Percentiles rank a stretch among this genome's conserved stretches.
Evolutionary conservation across 2,113 vertebrate species (phyloP).

Genomic region (Channa argus): DNA sequence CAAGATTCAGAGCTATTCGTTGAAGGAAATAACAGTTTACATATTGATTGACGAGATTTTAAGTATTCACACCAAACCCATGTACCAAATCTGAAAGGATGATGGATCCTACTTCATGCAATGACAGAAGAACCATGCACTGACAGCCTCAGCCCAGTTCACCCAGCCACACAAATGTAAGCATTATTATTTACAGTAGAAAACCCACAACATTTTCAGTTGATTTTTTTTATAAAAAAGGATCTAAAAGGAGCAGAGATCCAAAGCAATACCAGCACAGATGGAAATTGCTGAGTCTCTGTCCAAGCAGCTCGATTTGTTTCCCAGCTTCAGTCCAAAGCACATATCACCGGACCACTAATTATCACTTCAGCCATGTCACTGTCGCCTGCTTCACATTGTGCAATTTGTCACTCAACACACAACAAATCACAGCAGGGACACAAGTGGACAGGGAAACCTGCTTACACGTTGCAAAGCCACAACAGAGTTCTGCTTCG

Average conservation of each 20-base stretch:
- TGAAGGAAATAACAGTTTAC: neutral
- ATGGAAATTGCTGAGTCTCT: slow-evolving; percentile 20
- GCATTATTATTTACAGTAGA: neutral
- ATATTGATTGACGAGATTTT: neutral
- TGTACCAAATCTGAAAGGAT: slow-evolving; percentile 21
- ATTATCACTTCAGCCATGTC: slow-evolving; percentile 58
- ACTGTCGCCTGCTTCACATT: slow-evolving; percentile 44
- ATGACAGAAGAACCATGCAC: slow-evolving; percentile 56
- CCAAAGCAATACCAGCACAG: slow-evolving; percentile 54
- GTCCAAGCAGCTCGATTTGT: slow-evolving; percentile 51
- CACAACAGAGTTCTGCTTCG: slow-evolving; percentile 48
- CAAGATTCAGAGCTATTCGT: neutral
- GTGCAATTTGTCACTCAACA: slow-evolving; percentile 64
- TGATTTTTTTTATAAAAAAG: no score
- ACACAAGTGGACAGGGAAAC: slow-evolving; percentile 62
- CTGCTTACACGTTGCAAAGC: slow-evolving; percentile 65
- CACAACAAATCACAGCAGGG: slow-evolving; percentile 70
- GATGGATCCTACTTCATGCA: slow-evolving; percentile 72
- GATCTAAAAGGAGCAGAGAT: no score
- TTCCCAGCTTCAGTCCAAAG: slow-evolving; percentile 55
- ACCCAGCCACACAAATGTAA: slow-evolving; percentile 16
- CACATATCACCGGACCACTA: slow-evolving; percentile 59
- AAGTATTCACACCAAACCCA: slow-evolving; percentile 26
- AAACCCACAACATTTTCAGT: neutral
- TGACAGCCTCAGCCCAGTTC: slow-evolving; percentile 27